A percentile compares a stretch with the other conserved stretches of the same genome.
Conservation (phyloP, 2,888 invertebrate species). For the Parascotia fuliginaria region DNA sequence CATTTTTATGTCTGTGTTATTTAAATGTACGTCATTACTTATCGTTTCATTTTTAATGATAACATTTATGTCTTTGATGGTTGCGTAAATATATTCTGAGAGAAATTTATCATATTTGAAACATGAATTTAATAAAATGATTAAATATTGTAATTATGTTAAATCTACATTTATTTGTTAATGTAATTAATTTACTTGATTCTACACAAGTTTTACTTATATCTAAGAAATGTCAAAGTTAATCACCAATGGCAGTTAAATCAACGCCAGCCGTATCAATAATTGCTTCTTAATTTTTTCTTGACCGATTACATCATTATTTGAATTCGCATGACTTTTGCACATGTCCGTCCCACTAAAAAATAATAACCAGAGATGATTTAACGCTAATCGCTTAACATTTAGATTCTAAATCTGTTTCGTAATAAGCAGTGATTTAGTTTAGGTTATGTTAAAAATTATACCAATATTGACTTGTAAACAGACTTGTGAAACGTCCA, state of each 20-base stretch:
- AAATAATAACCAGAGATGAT: conserved; percentile 38
- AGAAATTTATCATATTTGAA: too few species aligned
- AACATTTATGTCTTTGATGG: background rate
- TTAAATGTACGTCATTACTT: background rate
- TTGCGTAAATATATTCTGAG: too few species aligned
- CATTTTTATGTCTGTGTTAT: conserved; percentile 9
- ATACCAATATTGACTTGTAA: too few species aligned
- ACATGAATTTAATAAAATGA: too few species aligned
- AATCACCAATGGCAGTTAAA: conserved; percentile 26
- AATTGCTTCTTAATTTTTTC: conserved; percentile 54
- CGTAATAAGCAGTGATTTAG: background rate
- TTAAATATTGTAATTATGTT: too few species aligned
- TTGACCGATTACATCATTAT: conserved; percentile 58
- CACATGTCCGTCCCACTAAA: conserved; percentile 29
- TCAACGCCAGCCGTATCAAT: conserved; percentile 41
- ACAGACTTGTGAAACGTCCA: too few species aligned
- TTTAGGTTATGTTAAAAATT: background rate
- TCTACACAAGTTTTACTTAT: background rate
- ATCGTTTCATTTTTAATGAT: background rate
- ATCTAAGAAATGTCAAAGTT: conserved; percentile 14
- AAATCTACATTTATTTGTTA: too few species aligned
- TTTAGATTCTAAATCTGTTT: background rate
- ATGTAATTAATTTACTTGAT: too few species aligned
- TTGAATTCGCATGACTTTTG: conserved; percentile 34
- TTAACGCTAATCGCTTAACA: conserved; percentile 36